Percentiles rank a stretch among this genome's conserved stretches.
Conservation (phyloP, 2,888 invertebrate species). For the Oxytorus armatus region DNA sequence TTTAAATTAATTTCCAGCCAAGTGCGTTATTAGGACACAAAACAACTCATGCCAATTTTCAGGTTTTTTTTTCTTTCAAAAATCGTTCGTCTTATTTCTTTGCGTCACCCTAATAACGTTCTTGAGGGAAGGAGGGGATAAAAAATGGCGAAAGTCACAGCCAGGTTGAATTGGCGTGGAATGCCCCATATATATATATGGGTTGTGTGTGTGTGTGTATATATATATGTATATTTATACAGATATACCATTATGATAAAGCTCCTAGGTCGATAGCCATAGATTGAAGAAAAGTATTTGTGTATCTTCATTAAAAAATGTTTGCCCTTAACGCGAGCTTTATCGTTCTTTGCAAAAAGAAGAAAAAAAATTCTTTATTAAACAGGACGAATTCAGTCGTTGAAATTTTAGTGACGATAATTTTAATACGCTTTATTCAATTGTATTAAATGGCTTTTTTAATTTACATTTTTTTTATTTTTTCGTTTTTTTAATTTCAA, state of each 20-base stretch:
- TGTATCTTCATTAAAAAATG: constrained; percentile 54
- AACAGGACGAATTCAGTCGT: constrained; percentile 6
- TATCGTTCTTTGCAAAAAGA: constrained; percentile 29
- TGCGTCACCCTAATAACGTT: too few relatives aligned
- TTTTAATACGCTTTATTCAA: not conserved
- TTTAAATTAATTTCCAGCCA: too few relatives aligned
- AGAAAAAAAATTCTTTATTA: not conserved
- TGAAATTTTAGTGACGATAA: constrained; percentile 1
- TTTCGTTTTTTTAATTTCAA: not conserved
- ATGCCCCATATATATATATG: constrained; percentile 18
- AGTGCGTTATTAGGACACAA: too few relatives aligned
- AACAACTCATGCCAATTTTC: too few relatives aligned
- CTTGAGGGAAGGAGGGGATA: too few relatives aligned
- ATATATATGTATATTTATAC: constrained; percentile 53
- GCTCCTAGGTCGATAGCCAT: constrained; percentile 66
- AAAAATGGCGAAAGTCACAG: too few relatives aligned
- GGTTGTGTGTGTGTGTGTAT: too few relatives aligned
- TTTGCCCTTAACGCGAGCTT: constrained; percentile 43
- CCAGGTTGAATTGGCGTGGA: too few relatives aligned
- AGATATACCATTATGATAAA: constrained; percentile 64
- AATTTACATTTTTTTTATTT: constrained; percentile 20
- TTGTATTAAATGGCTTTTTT: not conserved
- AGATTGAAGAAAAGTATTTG: constrained; percentile 62
- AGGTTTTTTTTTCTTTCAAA: too few relatives aligned
- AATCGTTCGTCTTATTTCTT: too few relatives aligned